phyloP scores from a whole-genome alignment of 2,113 vertebrate species.

The Empidonax alnorum region DNA sequence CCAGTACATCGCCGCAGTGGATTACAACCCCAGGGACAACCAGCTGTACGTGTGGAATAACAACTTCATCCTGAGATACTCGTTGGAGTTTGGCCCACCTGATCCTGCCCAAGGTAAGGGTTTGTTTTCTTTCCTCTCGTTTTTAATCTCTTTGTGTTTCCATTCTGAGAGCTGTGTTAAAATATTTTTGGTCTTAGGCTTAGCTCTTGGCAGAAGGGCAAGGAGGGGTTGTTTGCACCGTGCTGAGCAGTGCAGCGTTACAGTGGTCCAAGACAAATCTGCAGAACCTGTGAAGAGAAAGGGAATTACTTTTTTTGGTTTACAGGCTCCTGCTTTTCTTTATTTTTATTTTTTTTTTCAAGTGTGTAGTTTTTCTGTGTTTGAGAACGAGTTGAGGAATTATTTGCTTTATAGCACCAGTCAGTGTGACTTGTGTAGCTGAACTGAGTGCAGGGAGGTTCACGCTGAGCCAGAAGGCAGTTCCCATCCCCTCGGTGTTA shows the following conservation, averaged over 20 bases:
- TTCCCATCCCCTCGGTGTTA: neutral
- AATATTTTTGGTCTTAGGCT: neutral
- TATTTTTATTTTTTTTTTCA: neutral
- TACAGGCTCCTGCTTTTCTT: neutral
- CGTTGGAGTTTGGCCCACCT: constrained; percentile 94
- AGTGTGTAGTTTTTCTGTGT: neutral
- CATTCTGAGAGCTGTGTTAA: neutral
- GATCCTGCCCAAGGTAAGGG: constrained; percentile 95
- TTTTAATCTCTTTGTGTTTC: neutral
- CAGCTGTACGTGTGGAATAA: constrained; percentile 99
- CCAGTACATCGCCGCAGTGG: constrained; percentile 97
- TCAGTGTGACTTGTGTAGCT: neutral
- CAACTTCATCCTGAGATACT: constrained; percentile 97
- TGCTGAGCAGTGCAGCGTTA: neutral
- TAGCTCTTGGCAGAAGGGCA: neutral
- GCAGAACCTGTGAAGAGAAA: neutral
- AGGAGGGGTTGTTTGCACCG: neutral
- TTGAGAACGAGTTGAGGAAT: neutral
- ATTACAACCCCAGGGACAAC: constrained; percentile 99
- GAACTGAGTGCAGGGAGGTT: neutral
- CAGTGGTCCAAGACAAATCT: neutral
- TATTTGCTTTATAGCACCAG: neutral
- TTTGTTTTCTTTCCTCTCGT: neutral
- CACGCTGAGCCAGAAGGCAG: neutral
- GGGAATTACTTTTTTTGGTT: neutral